phyloP scores from a whole-genome alignment of 2,113 vertebrate genomes.

The Corythornis vintsioides region DNA sequence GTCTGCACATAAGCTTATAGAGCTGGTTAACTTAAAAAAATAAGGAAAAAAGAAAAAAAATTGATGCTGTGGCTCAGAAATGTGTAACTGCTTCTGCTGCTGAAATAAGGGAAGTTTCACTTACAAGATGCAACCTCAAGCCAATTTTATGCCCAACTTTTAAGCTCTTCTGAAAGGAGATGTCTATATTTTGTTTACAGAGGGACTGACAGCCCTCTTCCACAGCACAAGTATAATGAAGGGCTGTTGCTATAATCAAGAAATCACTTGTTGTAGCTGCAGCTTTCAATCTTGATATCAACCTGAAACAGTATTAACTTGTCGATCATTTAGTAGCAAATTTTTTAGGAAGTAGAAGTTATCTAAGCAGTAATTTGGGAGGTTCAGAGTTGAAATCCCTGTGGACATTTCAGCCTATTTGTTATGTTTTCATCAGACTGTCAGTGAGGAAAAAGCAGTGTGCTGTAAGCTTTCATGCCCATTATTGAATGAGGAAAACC shows the following conservation, averaged over 20 bases:
- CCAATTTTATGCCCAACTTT: not conserved
- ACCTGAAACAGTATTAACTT: constrained; percentile 57
- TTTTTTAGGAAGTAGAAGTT: constrained; percentile 45
- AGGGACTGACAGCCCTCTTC: not conserved
- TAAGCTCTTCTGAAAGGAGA: constrained; percentile 7
- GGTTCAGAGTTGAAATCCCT: constrained; percentile 56
- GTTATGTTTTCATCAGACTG: constrained; percentile 67
- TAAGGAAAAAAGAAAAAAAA: not conserved
- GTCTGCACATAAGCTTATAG: not conserved
- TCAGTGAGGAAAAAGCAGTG: constrained; percentile 60
- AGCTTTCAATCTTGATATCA: constrained; percentile 51
- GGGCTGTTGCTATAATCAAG: constrained; percentile 38
- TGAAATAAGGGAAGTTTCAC: not conserved
- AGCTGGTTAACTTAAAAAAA: not conserved
- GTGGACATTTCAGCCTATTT: constrained; percentile 52
- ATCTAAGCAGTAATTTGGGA: constrained; percentile 55
- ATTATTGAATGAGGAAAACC: constrained; percentile 50
- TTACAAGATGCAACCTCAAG: not conserved
- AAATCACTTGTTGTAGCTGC: constrained; percentile 56
- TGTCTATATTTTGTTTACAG: constrained; percentile 23
- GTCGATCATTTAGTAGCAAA: constrained; percentile 51
- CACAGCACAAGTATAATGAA: not conserved
- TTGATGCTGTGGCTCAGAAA: not conserved
- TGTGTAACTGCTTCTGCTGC: not conserved
- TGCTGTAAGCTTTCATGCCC: constrained; percentile 53